A percentile compares a stretch with the other conserved stretches of the same genome.
Evolutionary conservation across 2,888 invertebrate species (phyloP).

Genomic region (Metalampra italica): DNA sequence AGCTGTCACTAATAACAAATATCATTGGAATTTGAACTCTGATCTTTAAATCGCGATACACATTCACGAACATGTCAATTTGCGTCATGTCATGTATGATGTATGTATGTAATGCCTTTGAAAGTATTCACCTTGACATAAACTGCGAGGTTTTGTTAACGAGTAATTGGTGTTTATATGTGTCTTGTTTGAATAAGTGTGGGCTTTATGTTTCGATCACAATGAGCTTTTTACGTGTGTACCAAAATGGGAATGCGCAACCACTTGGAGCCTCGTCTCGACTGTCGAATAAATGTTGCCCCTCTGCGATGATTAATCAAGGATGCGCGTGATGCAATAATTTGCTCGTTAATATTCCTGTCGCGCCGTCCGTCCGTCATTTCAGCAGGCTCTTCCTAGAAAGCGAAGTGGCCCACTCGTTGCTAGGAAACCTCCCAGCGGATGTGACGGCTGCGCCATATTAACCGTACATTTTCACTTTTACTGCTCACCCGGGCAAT

Average conservation of each 20-base stretch:
- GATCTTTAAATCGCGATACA: conserved; percentile 11
- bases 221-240: conserved; percentile 24
- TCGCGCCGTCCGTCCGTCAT: conserved; percentile 46
- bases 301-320: conserved; percentile 11
- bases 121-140: conserved; percentile 51
- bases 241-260: conserved; percentile 19
- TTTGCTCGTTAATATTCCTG: conserved; percentile 51
- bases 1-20: background rate
- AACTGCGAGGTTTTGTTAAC: conserved; percentile 30
- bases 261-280: conserved; percentile 3
- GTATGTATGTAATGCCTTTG: conserved; percentile 25
- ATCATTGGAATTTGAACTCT: conserved; percentile 9
- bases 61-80: conserved; percentile 14
- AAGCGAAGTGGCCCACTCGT: conserved; percentile 62
- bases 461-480: conserved; percentile 66
- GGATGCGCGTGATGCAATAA: conserved; percentile 25
- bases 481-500: conserved; percentile 41
- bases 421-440: conserved; percentile 43
- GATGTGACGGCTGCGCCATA: conserved; percentile 47
- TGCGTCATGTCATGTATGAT: conserved; percentile 13
- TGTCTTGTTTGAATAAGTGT: conserved; percentile 31
- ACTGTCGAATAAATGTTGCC: conserved; percentile 1
- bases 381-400: conserved; percentile 65
- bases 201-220: conserved; percentile 29
- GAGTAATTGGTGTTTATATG: conserved; percentile 35